Evolutionary conservation across 2,888 invertebrate genomes (phyloP).

Genomic region (Heliconius ethilla): DNA sequence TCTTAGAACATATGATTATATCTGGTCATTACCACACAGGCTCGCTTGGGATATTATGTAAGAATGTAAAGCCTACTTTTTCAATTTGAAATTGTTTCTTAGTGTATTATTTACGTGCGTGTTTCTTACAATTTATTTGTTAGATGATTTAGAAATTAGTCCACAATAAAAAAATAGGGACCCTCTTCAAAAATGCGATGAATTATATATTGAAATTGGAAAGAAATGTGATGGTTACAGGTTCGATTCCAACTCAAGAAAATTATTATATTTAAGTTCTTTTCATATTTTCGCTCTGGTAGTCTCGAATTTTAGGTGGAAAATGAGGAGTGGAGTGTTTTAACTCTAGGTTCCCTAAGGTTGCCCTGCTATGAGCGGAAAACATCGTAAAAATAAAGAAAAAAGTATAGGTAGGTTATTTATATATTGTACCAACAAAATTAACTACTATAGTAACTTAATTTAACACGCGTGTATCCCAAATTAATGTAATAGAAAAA

Average conservation of each 20-base stretch:
- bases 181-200: background rate
- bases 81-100: background rate
- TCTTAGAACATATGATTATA: constrained; percentile 44
- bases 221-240: too few species aligned
- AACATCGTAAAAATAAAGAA: background rate
- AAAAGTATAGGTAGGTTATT: background rate
- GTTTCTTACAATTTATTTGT: constrained; percentile 3
- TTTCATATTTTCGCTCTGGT: too few species aligned
- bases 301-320: too few species aligned
- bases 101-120: background rate
- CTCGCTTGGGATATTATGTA: constrained; percentile 14
- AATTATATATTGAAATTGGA: too few species aligned
- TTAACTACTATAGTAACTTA: background rate
- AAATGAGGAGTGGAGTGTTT: too few species aligned
- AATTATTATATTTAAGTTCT: too few species aligned
- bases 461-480: background rate
- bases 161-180: background rate
- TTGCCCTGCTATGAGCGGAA: background rate
- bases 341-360: too few species aligned
- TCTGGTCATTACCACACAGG: constrained; percentile 28
- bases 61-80: constrained; percentile 21
- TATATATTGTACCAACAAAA: constrained; percentile 1
- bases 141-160: background rate
- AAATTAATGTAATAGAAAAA: constrained; percentile 25
- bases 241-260: too few species aligned